These are phyloP conservation scores for Drosophila sproati DNA, from an alignment of 1,140 invertebrate species.

Conservation along the genomic window DNA sequence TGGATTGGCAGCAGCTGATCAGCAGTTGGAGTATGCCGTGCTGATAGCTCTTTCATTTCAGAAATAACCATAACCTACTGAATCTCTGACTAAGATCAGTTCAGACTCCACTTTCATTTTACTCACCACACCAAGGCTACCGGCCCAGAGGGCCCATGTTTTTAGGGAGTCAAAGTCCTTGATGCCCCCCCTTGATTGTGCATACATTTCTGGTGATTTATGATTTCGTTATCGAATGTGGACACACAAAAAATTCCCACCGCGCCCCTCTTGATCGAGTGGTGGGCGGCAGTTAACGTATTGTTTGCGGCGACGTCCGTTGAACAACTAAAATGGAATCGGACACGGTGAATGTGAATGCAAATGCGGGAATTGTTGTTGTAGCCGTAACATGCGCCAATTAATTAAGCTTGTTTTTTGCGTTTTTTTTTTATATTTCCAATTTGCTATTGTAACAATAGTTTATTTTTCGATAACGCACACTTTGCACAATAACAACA, in stretches of 20 bases:
- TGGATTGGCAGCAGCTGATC: slow-evolving; percentile 26
- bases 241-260: slow-evolving; percentile 33
- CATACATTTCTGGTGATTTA: slow-evolving; percentile 56
- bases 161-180: slow-evolving; percentile 64
- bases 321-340: slow-evolving; percentile 56
- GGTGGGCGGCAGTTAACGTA: slow-evolving; percentile 45
- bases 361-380: slow-evolving; percentile 25
- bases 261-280: slow-evolving; percentile 45
- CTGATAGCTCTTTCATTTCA: slow-evolving; percentile 14
- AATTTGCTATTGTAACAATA: slow-evolving; percentile 32
- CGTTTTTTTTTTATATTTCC: slow-evolving; percentile 26
- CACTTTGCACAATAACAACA: slow-evolving; percentile 42
- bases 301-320: slow-evolving; percentile 45
- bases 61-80: slow-evolving; percentile 7
- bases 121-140: slow-evolving; percentile 72
- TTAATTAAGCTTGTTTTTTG: slow-evolving; percentile 50
- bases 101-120: slow-evolving; percentile 26
- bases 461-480: slow-evolving; percentile 63
- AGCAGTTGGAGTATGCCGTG: not conserved
- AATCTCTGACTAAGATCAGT: slow-evolving; percentile 1
- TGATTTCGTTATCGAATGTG: not conserved
- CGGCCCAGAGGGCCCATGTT: slow-evolving; percentile 59
- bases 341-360: slow-evolving; percentile 33
- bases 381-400: slow-evolving; percentile 54
- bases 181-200: slow-evolving; percentile 33